Evolutionary conservation across 2,113 vertebrate species (phyloP).

Genomic region (Falcunculus frontatus): DNA sequence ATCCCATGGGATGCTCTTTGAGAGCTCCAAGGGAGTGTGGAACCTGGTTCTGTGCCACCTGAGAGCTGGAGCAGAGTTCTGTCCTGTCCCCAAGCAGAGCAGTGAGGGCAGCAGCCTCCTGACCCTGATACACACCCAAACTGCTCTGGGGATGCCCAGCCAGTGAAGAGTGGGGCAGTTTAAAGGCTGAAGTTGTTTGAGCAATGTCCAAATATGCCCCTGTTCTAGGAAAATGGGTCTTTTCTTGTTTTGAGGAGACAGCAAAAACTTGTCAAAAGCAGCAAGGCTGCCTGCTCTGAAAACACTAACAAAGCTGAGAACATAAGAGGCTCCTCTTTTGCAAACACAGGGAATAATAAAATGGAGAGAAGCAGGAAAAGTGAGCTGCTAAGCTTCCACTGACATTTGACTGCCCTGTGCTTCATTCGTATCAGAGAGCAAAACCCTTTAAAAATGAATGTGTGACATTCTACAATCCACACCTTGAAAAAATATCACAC

Average conservation of each 20-base stretch:
- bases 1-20: not conserved
- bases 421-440: slow-evolving; percentile 63
- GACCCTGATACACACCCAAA: not conserved
- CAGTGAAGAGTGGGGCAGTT: not conserved
- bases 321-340: slow-evolving; percentile 9
- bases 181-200: not conserved
- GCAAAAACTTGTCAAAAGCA: not conserved
- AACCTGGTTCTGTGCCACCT: not conserved
- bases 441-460: slow-evolving; percentile 76
- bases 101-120: not conserved
- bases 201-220: not conserved
- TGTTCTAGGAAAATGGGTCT: not conserved
- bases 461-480: slow-evolving; percentile 70
- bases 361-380: slow-evolving; percentile 4
- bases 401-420: slow-evolving; percentile 69
- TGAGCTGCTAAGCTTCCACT: slow-evolving; percentile 46
- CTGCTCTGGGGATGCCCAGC: not conserved
- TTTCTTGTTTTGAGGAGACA: not conserved
- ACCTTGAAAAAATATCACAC: slow-evolving; percentile 66
- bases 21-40: not conserved
- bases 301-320: not conserved
- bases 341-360: slow-evolving; percentile 6
- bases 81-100: not conserved
- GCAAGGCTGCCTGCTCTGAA: not conserved
- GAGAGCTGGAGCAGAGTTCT: not conserved